Percentiles rank a stretch among this genome's conserved stretches.
Evolutionary conservation across 2,888 invertebrate genomes (phyloP).

Genomic region (Achlya flavicornis): DNA sequence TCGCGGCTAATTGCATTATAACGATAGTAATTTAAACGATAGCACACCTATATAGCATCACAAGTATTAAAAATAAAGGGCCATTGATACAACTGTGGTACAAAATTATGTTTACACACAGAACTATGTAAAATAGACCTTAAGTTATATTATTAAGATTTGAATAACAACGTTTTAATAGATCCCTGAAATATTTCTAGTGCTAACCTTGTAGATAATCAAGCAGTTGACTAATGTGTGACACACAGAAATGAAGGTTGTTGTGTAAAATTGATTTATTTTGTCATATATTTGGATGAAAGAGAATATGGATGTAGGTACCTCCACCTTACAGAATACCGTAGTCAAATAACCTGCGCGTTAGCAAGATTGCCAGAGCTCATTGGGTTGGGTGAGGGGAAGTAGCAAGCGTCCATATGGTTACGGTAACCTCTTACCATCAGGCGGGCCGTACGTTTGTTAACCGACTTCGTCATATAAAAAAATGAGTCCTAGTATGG

Average conservation of each 20-base stretch:
- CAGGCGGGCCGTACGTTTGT: too few relatives aligned
- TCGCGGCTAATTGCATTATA: conserved; percentile 38
- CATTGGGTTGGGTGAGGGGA: too few relatives aligned
- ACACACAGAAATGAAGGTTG: background rate
- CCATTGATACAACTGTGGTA: background rate
- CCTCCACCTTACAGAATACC: too few relatives aligned
- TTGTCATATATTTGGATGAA: too few relatives aligned
- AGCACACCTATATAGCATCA: conserved; percentile 36
- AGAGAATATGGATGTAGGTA: too few relatives aligned
- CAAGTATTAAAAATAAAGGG: conserved; percentile 31
- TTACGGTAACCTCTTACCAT: too few relatives aligned
- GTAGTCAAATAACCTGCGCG: too few relatives aligned
- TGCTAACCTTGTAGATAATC: background rate
- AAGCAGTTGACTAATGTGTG: background rate
- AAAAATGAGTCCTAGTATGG: too few relatives aligned
- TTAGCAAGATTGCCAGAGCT: too few relatives aligned
- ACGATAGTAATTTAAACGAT: conserved; percentile 37
- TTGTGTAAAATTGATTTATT: background rate
- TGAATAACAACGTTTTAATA: background rate
- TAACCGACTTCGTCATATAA: too few relatives aligned
- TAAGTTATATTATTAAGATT: background rate
- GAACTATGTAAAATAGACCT: background rate
- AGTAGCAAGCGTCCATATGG: too few relatives aligned
- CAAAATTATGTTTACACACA: conserved; percentile 2
- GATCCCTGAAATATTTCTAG: background rate